Base-by-base conservation (phyloP, 2,888 invertebrate species). In the Synergus umbraculus region DNA sequence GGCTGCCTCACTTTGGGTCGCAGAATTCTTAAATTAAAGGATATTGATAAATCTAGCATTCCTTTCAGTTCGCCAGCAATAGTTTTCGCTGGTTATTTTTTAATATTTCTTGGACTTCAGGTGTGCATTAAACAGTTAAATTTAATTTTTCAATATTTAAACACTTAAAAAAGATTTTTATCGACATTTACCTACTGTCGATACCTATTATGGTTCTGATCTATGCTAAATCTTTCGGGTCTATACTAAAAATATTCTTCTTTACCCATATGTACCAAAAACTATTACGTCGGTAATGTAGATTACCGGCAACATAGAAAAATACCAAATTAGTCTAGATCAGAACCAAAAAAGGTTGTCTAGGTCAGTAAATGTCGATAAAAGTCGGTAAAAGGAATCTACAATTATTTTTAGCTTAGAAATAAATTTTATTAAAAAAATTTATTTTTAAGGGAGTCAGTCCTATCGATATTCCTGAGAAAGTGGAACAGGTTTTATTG, bases 61-160 rank as follows among this genome's bases (percentile, higher is more conserved):
- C 86, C 90, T 1, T 83, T 85, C n/a, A 88, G 89, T 80, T 88
- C 91, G 15, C 86, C 89, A 0, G 89, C 87, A n/a, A 88, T 83
- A 4, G 87, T 87, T 4, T 86, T 90, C 13, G 86, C 88, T 10
- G 92, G 92, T 8, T 90, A 92, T 63, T 76, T 91, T n/a, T 84
- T 92, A 22, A 85, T 92, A 12, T 87, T 92, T 37, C 65, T 91
- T 22, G 92, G 92, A 13, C 88, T 92, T 37, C 88, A 89, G 87
- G 90, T 90, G 10, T 1, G 5, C 2, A n/a, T 29, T 29, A 29
- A 29, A 29, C 3, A 29, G 3, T 29, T 29, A 3, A 29, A 29
- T 29, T 29, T 29, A 29, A 29, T 29, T 29, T 29, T 29, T 3
- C 2, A 29, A 29, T 3, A 29, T 29, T 29, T 29, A 15, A 37